phyloP scores from a whole-genome alignment of 2,797 vertebrate species.

The Hypotaenidia philippensis region DNA sequence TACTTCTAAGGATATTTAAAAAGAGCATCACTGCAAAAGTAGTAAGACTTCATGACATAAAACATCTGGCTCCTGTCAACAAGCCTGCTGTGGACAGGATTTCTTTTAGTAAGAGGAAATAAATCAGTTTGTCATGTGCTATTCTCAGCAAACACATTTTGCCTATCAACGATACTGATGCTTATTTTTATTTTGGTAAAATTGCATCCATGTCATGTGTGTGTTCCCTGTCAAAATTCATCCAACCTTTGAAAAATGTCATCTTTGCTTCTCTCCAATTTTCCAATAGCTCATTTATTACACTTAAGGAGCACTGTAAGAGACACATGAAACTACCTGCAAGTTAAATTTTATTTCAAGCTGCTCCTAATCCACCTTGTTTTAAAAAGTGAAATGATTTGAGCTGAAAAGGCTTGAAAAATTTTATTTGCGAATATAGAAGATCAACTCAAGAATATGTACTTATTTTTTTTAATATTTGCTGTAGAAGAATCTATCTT shows the following conservation, averaged over 20 bases:
- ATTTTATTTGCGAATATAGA: not conserved
- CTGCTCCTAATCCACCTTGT: not conserved
- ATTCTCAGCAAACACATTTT: not conserved
- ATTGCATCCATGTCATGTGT: accelerated
- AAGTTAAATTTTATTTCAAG: not conserved
- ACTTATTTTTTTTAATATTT: not conserved
- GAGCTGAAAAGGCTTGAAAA: not conserved
- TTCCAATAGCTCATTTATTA: not conserved
- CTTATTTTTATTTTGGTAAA: not conserved
- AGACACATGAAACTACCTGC: not conserved
- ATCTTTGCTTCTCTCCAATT: not conserved
- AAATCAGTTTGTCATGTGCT: not conserved
- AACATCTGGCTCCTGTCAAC: not conserved
- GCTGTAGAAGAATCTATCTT: not conserved
- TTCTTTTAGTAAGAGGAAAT: not conserved
- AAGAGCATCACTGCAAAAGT: not conserved
- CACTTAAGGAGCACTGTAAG: not conserved
- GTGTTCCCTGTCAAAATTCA: not conserved
- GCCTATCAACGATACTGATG: not conserved
- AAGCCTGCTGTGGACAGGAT: not conserved
- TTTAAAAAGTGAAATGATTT: not conserved
- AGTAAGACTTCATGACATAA: not conserved
- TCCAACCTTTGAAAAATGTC: not conserved
- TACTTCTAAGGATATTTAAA: not conserved
- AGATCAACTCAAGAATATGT: not conserved